A percentile compares a stretch with the other conserved stretches of the same genome.
These are phyloP conservation scores for Gallinago stenura DNA, from an alignment of 2,797 vertebrate genomes.

Conservation along the genomic window DNA sequence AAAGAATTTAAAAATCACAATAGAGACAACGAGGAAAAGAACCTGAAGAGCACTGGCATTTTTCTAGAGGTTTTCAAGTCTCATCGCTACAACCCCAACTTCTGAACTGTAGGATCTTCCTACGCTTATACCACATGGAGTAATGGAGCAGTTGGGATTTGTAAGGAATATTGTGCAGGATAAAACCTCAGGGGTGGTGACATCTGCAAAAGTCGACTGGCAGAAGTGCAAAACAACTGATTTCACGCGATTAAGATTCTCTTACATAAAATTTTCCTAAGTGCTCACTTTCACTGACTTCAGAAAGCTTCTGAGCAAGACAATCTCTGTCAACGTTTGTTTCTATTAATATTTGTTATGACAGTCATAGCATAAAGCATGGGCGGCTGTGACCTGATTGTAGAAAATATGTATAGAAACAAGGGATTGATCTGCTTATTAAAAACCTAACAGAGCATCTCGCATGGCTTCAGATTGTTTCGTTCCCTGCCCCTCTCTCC, in stretches of 20 bases:
- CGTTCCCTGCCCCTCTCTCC: neutral
- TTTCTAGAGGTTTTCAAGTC: neutral
- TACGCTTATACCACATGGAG: accelerated
- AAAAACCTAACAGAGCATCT: slow-evolving; percentile 38
- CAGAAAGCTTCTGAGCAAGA: slow-evolving; percentile 3
- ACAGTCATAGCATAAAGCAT: slow-evolving; percentile 78
- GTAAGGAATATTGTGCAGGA: neutral
- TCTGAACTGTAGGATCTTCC: neutral
- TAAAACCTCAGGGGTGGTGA: neutral
- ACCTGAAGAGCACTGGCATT: neutral
- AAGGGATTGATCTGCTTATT: slow-evolving; percentile 49
- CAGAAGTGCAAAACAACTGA: neutral
- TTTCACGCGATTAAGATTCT: neutral
- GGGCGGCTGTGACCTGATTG: slow-evolving; percentile 76
- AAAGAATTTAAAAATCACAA: neutral
- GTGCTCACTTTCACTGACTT: neutral
- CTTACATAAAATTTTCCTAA: neutral
- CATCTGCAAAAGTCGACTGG: neutral
- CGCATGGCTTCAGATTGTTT: slow-evolving; percentile 28
- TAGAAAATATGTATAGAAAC: slow-evolving; percentile 71
- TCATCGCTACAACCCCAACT: neutral
- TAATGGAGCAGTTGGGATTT: neutral
- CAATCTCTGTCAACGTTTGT: slow-evolving; percentile 12
- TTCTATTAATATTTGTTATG: slow-evolving; percentile 79
- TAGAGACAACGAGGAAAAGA: neutral